Conservation (phyloP, 2,113 vertebrate genomes). For the Amazona guildingii region DNA sequence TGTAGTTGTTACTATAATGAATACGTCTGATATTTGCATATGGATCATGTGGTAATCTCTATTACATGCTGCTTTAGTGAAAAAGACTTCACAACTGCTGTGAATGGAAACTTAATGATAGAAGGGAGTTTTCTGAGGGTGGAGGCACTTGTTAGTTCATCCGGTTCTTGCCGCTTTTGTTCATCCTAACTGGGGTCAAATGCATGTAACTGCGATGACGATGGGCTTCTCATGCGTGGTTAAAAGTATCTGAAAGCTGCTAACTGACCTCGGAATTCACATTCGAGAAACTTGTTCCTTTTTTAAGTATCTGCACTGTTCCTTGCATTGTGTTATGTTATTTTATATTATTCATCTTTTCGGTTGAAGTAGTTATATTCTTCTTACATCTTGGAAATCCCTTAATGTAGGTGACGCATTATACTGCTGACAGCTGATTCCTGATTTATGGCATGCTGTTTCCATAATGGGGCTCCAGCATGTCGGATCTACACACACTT, state of each 20-base stretch:
- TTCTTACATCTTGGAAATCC: conserved; percentile 41
- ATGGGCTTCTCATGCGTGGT: neutral
- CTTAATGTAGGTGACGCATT: conserved; percentile 39
- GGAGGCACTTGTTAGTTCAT: neutral
- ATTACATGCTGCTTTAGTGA: conserved; percentile 4
- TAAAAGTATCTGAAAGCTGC: conserved; percentile 50
- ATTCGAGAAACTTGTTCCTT: conserved; percentile 17
- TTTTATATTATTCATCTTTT: conserved; percentile 3
- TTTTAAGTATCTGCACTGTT: neutral
- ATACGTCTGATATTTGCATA: neutral
- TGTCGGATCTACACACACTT: neutral
- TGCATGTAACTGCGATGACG: neutral
- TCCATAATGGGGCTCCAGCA: neutral
- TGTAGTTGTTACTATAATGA: neutral
- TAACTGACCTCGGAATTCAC: conserved; percentile 53
- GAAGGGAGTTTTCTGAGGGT: neutral
- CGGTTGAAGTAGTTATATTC: neutral
- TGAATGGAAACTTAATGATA: fast-evolving
- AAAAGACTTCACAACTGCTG: neutral
- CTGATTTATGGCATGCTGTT: conserved; percentile 33
- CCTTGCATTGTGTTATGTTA: neutral
- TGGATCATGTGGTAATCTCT: conserved; percentile 28
- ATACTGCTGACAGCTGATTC: conserved; percentile 5
- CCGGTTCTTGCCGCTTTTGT: neutral
- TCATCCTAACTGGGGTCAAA: neutral